Base-by-base conservation (phyloP, 2,888 invertebrate species). In the Agelastica alni region DNA sequence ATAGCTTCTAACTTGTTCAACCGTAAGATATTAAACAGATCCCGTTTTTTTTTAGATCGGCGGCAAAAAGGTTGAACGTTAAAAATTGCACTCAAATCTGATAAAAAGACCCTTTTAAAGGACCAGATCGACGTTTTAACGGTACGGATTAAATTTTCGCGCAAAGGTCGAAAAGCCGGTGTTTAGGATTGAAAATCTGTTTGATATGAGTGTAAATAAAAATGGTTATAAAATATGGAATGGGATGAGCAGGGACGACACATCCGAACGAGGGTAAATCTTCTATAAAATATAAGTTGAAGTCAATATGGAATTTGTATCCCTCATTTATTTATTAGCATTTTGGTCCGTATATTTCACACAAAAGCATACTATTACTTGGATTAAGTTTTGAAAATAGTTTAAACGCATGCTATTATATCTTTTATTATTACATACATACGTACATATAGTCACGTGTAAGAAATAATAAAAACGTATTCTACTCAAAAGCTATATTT, bases 21-120 rank as follows among this genome's bases (percentile, higher is more conserved):
- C 55, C 59, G 56, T 41, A 42, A 53, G 57, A 62, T 62, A 63
- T 61, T 61, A 58, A 61, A 63, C 34, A 22, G 53, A 43, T 39
- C 36, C 18, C 12, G 10, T 28, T 43, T 48, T 62, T 60, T 57
- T 53, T 55, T 36, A 37, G 20, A 39, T 52, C 52, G 47, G 46
- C 22, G 28, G 47, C 31, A 49, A 53, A 54, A 56, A 48, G 51
- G 53, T 17, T 48, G 46, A 28, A 56, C 48, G 53, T 56, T 56
- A 54, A 52, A 56, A 59, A 59, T 59, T 43, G 53, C 51, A 46
- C 48, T 52, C 42, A 42, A 53, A 57, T 60, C 57, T 52, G 57
- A 58, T 58, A 55, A 57, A 45, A n/a, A n/a, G 54, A 31, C 16
- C 43, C 26, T 26, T 32, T 51, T 22, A 51, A 55, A 51, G 34